Percentiles rank a stretch among this genome's conserved stretches.
Evolutionary conservation across 2,113 vertebrate genomes (phyloP).

Genomic region (Oncorhynchus clarkii): DNA sequence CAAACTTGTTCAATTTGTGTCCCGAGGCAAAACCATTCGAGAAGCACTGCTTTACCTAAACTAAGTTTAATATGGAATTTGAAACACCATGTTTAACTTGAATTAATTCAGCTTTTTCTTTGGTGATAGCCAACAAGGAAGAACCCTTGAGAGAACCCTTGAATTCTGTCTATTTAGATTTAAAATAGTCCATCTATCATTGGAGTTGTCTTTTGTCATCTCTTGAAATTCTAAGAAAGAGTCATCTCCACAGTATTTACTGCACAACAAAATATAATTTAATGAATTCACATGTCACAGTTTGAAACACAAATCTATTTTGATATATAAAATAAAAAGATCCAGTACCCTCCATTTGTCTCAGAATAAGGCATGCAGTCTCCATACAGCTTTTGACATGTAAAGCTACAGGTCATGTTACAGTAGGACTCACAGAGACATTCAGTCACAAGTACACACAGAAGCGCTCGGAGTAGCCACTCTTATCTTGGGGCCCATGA

Average conservation of each 20-base stretch:
- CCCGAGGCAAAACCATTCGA: too few species aligned
- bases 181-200: too few species aligned
- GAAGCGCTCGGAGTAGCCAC: constrained; percentile 50
- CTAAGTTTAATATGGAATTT: not conserved
- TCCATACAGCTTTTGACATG: constrained; percentile 67
- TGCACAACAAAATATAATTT: constrained; percentile 79
- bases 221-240: constrained; percentile 32
- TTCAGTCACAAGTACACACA: constrained; percentile 70
- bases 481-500: constrained; percentile 43
- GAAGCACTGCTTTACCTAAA: too few species aligned
- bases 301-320: constrained; percentile 64
- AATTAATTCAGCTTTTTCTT: too few species aligned
- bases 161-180: too few species aligned
- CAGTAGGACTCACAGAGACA: constrained; percentile 69
- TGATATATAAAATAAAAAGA: constrained; percentile 70
- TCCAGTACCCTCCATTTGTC: constrained; percentile 61
- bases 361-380: constrained; percentile 75
- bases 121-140: too few species aligned
- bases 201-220: not conserved
- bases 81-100: too few species aligned
- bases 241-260: constrained; percentile 32
- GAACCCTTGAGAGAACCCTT: too few species aligned
- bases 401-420: constrained; percentile 68
- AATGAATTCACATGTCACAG: constrained; percentile 75
- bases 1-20: too few species aligned